Conservation (phyloP, 1,140 invertebrate species). For the Zeugodacus cucurbitae region DNA sequence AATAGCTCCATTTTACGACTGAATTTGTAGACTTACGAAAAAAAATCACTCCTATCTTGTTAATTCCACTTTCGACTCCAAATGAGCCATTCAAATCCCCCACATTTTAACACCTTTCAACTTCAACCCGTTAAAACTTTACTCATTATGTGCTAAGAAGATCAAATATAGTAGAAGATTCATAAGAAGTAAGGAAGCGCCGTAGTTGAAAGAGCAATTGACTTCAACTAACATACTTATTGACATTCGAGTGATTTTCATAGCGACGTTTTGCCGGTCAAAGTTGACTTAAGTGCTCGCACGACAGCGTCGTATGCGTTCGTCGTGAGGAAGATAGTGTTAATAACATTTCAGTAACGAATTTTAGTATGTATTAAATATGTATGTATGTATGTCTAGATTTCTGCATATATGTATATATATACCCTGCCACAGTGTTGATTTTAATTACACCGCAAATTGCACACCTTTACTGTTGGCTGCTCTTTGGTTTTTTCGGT, state of each 20-base stretch:
- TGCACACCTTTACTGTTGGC: background rate
- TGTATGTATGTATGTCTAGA: background rate
- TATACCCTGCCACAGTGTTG: slow-evolving; percentile 1
- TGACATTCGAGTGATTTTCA: background rate
- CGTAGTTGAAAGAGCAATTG: background rate
- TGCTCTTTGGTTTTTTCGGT: background rate
- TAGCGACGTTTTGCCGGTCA: background rate
- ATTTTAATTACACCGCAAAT: slow-evolving; percentile 39
- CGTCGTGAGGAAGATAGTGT: background rate
- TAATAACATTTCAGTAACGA: background rate
- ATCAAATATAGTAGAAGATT: background rate
- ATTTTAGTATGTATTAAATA: background rate
- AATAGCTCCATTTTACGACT: no score
- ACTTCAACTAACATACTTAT: background rate
- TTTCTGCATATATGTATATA: background rate
- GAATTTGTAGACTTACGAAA: background rate
- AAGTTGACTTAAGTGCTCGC: background rate
- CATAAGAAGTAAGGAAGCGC: background rate
- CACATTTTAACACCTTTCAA: background rate
- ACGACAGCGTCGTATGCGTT: background rate
- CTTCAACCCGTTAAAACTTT: background rate
- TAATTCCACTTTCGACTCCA: background rate
- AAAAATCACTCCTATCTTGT: background rate
- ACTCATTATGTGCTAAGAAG: background rate
- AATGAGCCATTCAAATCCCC: background rate